Conservation (phyloP, 1,140 invertebrate species). For the Drosophila arizonae region DNA sequence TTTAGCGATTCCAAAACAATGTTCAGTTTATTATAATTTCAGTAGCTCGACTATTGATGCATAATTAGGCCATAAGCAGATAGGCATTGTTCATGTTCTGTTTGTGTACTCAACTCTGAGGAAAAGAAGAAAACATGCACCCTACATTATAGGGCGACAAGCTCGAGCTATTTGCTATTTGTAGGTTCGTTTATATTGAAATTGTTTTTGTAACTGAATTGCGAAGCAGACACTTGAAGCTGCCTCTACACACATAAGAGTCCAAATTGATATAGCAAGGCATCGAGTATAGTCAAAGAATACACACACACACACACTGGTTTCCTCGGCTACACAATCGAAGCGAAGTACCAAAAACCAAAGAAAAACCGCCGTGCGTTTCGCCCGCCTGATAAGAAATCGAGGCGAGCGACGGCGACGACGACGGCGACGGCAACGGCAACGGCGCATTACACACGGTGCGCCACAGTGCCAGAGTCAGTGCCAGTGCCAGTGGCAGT, state of each 20-base stretch:
- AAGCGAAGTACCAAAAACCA: conserved; percentile 26
- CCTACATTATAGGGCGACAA: not conserved
- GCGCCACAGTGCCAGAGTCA: conserved; percentile 12
- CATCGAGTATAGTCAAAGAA: conserved; percentile 7
- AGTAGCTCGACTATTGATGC: conserved; percentile 21
- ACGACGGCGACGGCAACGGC: not conserved
- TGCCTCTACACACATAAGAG: conserved; percentile 8
- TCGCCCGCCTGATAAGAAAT: conserved; percentile 45
- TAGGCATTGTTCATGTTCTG: conserved; percentile 15
- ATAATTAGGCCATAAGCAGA: conserved; percentile 22
- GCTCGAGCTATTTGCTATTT: not conserved
- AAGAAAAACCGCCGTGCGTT: conserved; percentile 42
- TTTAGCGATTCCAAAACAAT: too few species aligned
- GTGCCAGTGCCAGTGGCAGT: conserved; percentile 50
- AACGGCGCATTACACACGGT: not conserved
- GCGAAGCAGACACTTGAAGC: conserved; percentile 11
- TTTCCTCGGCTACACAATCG: conserved; percentile 8
- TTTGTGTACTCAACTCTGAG: not conserved
- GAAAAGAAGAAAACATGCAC: not conserved
- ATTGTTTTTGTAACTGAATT: conserved; percentile 5
- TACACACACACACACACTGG: conserved; percentile 16
- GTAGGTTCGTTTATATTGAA: not conserved
- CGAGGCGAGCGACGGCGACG: conserved; percentile 10
- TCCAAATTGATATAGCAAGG: conserved; percentile 27
- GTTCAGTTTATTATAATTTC: conserved; percentile 6